Conservation (phyloP, 2,888 invertebrate species). For the Diaperis boleti region DNA sequence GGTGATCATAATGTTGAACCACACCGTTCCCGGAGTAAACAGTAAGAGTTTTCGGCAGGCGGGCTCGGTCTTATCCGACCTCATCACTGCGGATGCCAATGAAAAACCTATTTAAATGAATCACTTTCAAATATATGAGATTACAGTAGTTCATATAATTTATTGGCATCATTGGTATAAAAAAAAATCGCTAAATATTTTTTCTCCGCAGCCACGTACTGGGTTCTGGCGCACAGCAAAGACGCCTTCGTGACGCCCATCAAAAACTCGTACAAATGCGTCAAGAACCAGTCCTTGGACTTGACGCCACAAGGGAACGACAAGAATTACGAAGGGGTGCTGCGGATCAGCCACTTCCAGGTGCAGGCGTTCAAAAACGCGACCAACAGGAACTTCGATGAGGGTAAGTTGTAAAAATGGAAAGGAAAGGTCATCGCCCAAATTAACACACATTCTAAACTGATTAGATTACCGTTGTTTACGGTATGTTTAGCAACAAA, state of each 20-base stretch:
- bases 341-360: slow-evolving; percentile 75
- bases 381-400: slow-evolving; percentile 71
- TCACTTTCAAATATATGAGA: too few relatives aligned
- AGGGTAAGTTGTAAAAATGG: slow-evolving; percentile 67
- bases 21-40: slow-evolving; percentile 30
- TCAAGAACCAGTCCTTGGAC: slow-evolving; percentile 71
- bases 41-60: slow-evolving; percentile 28
- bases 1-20: slow-evolving; percentile 42
- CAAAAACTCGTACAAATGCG: slow-evolving; percentile 81
- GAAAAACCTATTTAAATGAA: too few relatives aligned
- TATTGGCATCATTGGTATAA: too few relatives aligned
- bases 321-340: slow-evolving; percentile 63
- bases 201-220: not conserved
- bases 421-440: not conserved
- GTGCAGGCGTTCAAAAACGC: slow-evolving; percentile 78
- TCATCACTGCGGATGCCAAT: too few relatives aligned
- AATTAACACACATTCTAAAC: too few relatives aligned
- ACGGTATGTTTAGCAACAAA: too few relatives aligned
- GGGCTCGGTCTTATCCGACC: not conserved
- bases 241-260: slow-evolving; percentile 72
- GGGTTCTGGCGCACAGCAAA: slow-evolving; percentile 62
- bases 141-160: too few relatives aligned
- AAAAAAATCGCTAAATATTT: too few relatives aligned
- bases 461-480: too few relatives aligned
- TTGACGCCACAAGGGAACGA: slow-evolving; percentile 62